A percentile compares a stretch with the other conserved stretches of the same genome.
Conservation (phyloP, 2,888 invertebrate species). For the Macaria notata region DNA sequence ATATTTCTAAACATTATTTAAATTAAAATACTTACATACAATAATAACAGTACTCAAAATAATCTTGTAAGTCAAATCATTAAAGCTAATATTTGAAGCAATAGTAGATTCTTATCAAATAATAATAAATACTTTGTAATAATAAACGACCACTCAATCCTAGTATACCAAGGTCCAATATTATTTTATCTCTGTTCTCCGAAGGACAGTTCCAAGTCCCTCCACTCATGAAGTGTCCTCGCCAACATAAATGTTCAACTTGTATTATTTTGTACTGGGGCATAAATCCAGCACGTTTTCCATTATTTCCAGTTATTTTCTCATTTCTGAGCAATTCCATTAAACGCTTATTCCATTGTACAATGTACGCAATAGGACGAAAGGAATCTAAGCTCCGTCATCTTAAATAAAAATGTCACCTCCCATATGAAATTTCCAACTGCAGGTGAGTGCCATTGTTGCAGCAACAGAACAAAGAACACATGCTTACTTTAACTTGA, state of each 20-base stretch:
- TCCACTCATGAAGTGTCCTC: too few relatives aligned
- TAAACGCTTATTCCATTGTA: constrained; percentile 12
- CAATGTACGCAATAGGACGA: constrained; percentile 8
- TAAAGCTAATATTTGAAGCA: too few relatives aligned
- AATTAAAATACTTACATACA: too few relatives aligned
- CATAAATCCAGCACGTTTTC: neutral
- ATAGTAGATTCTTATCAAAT: too few relatives aligned
- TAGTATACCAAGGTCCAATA: too few relatives aligned
- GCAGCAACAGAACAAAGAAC: constrained; percentile 42
- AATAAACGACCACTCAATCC: too few relatives aligned
- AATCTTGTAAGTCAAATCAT: too few relatives aligned
- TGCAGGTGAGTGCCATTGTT: constrained; percentile 56
- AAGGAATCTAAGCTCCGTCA: constrained; percentile 14
- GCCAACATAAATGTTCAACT: neutral
- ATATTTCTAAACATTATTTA: too few relatives aligned
- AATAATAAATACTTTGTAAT: too few relatives aligned
- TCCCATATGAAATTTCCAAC: constrained; percentile 47
- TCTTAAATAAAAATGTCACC: constrained; percentile 46
- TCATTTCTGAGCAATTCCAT: constrained; percentile 9
- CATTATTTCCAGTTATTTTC: constrained; percentile 10
- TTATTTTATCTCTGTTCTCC: too few relatives aligned
- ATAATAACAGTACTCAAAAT: too few relatives aligned
- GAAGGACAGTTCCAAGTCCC: too few relatives aligned
- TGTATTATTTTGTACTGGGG: constrained; percentile 5
- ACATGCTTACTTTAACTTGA: constrained; percentile 29